Evolutionary conservation across 2,113 vertebrate species (phyloP).

Genomic region (Garra rufa): DNA sequence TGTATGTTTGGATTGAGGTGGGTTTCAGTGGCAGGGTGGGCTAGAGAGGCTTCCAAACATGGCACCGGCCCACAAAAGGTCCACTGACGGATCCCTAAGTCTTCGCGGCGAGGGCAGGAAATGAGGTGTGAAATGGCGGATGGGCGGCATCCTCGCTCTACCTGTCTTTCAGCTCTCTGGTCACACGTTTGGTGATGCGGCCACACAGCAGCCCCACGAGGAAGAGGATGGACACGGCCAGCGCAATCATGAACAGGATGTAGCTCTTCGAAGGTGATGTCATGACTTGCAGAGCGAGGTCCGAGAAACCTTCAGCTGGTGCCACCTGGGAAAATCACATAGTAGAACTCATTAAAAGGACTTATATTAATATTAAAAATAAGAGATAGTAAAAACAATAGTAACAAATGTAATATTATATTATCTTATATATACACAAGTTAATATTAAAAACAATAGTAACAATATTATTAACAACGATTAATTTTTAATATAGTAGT

Average conservation of each 20-base stretch:
- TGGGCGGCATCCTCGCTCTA: slow-evolving; percentile 77
- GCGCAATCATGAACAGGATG: slow-evolving; percentile 82
- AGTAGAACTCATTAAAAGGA: not conserved
- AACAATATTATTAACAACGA: too few relatives aligned
- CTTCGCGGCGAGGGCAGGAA: slow-evolving; percentile 17
- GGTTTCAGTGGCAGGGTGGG: not conserved
- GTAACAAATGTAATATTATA: not conserved
- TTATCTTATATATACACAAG: too few relatives aligned
- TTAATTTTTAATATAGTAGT: too few relatives aligned
- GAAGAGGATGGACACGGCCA: slow-evolving; percentile 85
- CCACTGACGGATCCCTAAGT: slow-evolving; percentile 28
- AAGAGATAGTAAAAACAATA: not conserved
- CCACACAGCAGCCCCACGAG: slow-evolving; percentile 87
- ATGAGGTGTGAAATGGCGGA: not conserved
- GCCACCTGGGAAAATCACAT: slow-evolving; percentile 78
- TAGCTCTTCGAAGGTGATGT: slow-evolving; percentile 90
- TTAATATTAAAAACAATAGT: too few relatives aligned
- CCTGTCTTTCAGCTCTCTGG: slow-evolving; percentile 91
- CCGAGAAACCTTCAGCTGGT: slow-evolving; percentile 88
- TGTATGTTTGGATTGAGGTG: slow-evolving; percentile 20
- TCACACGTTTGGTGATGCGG: slow-evolving; percentile 89
- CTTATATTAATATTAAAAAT: not conserved
- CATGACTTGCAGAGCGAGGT: slow-evolving; percentile 89
- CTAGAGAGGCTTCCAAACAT: slow-evolving; percentile 9
- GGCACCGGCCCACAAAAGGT: not conserved